A percentile compares a stretch with the other conserved stretches of the same genome.
These are phyloP conservation scores for Pseudomyrmex cubaensis DNA, from an alignment of 1,140 invertebrate species.

Conservation along the genomic window DNA sequence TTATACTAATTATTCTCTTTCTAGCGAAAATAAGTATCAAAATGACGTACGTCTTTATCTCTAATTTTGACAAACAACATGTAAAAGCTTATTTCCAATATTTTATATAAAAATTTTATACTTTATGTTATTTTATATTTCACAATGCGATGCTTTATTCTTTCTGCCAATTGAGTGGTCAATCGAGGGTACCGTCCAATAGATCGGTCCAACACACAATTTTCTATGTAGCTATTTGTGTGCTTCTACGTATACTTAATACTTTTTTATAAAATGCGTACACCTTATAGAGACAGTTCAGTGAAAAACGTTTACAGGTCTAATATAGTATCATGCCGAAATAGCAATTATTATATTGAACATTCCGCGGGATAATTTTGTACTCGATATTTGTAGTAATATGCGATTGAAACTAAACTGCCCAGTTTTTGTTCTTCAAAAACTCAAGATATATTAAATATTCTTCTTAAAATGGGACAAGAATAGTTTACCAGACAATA, in stretches of 20 bases:
- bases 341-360: conserved; percentile 15
- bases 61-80: background rate
- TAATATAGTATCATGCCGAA: conserved; percentile 13
- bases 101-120: background rate
- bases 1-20: background rate
- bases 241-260: conserved; percentile 21
- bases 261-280: conserved; percentile 15
- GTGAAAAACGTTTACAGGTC: background rate
- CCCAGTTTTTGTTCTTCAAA: background rate
- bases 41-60: background rate
- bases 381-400: background rate
- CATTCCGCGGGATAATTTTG: conserved; percentile 41
- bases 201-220: conserved; percentile 58
- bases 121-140: background rate
- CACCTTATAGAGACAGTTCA: conserved; percentile 36
- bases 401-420: background rate
- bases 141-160: background rate
- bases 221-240: conserved; percentile 40
- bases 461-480: too few relatives aligned
- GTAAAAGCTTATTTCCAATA: background rate
- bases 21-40: too few relatives aligned
- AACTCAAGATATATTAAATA: background rate
- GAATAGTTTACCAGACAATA: background rate
- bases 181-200: conserved; percentile 67
- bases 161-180: conserved; percentile 21